Percentiles rank a stretch among this genome's conserved stretches.
Evolutionary conservation across 2,888 invertebrate genomes (phyloP).

Genomic region (Byasa hedistus): DNA sequence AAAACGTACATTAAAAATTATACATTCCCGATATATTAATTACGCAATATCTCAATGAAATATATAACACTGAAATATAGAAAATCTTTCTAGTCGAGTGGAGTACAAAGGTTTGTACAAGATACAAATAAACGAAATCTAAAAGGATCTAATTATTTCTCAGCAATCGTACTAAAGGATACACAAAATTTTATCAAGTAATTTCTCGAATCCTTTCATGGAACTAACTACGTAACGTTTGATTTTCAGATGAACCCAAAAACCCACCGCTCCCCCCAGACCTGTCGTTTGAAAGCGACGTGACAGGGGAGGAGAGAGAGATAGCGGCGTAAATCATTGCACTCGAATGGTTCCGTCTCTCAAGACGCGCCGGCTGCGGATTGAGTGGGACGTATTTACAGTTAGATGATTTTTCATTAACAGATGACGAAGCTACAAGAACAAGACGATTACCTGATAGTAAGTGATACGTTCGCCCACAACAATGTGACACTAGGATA

Average conservation of each 20-base stretch:
- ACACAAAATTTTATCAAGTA: conserved; percentile 4
- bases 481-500: too few species aligned
- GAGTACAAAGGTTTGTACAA: too few species aligned
- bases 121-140: too few species aligned
- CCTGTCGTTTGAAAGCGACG: conserved; percentile 41
- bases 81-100: too few species aligned
- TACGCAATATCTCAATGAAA: too few species aligned
- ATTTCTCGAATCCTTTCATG: conserved; percentile 3
- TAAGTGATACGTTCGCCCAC: too few species aligned
- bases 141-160: too few species aligned
- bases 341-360: conserved; percentile 36
- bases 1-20: too few species aligned
- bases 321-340: conserved; percentile 40
- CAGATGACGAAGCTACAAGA: neutral
- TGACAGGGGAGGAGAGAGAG: conserved; percentile 39
- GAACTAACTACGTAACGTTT: conserved; percentile 13
- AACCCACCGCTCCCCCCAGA: conserved; percentile 17
- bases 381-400: conserved; percentile 24
- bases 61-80: too few species aligned
- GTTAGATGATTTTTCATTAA: neutral
- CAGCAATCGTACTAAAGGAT: too few species aligned
- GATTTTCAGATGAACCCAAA: conserved; percentile 18
- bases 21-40: too few species aligned
- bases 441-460: too few species aligned
- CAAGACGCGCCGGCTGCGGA: conserved; percentile 32